Percentiles rank a stretch among this genome's conserved stretches.
These are phyloP conservation scores for Neopipo cinnamomea DNA, from an alignment of 2,113 vertebrate species.

Conservation along the genomic window DNA sequence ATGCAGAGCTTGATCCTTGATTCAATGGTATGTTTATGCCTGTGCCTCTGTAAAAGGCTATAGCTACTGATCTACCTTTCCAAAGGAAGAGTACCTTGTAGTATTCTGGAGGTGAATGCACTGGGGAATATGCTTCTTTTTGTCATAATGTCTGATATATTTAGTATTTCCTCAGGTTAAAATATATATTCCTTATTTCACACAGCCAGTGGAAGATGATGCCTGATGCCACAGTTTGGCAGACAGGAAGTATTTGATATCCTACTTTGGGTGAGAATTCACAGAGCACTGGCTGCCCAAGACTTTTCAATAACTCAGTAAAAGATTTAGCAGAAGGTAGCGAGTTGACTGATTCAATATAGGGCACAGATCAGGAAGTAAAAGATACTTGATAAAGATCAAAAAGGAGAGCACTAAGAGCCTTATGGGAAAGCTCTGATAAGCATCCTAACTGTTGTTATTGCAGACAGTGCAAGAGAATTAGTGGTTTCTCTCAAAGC, in stretches of 20 bases:
- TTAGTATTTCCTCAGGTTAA: not conserved
- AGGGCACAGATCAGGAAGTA: not conserved
- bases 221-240: not conserved
- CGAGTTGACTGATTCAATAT: not conserved
- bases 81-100: not conserved
- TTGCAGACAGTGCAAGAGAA: slow-evolving; percentile 41
- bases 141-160: not conserved
- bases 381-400: not conserved
- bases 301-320: not conserved
- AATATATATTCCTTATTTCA: not conserved
- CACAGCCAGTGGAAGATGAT: not conserved
- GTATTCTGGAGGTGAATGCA: not conserved
- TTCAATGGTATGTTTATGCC: not conserved
- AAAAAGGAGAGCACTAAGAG: not conserved
- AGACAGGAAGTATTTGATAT: not conserved
- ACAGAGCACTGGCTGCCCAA: not conserved
- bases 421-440: slow-evolving; percentile 26
- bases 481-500: slow-evolving; percentile 49
- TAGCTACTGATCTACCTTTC: not conserved
- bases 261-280: not conserved
- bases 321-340: not conserved
- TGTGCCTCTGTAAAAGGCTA: not conserved
- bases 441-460: slow-evolving; percentile 43
- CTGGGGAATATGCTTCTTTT: not conserved
- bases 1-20: not conserved